Percentiles rank a stretch among this genome's conserved stretches.
Conservation (phyloP, 2,797 vertebrate species). For the Sebastes oblongus region DNA sequence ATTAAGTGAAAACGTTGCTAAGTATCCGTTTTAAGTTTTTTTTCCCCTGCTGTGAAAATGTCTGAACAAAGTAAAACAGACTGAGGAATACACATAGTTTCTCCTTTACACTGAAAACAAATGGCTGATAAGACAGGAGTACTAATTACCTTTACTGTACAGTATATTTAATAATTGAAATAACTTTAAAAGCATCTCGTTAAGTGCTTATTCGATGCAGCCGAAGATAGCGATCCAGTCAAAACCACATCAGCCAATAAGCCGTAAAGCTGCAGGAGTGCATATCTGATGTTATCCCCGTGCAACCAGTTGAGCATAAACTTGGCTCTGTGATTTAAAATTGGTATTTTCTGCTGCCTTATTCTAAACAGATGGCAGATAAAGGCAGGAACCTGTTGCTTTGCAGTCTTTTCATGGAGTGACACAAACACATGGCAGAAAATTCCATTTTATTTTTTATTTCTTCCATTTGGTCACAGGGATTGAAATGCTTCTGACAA, state of each 20-base stretch:
- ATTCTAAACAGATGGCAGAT: slow-evolving; percentile 72
- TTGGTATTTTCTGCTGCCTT: slow-evolving; percentile 69
- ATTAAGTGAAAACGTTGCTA: neutral
- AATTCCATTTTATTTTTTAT: neutral
- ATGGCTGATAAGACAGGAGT: neutral
- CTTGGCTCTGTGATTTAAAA: slow-evolving; percentile 67
- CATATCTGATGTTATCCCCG: slow-evolving; percentile 69
- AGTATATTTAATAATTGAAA: neutral
- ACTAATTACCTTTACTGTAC: neutral
- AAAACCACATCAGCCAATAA: slow-evolving; percentile 58
- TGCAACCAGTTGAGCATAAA: slow-evolving; percentile 66
- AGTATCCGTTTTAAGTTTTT: neutral
- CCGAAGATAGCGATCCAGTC: slow-evolving; percentile 42
- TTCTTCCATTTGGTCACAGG: neutral
- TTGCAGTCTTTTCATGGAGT: slow-evolving; percentile 9
- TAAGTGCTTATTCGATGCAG: slow-evolving; percentile 52
- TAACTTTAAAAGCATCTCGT: slow-evolving; percentile 14
- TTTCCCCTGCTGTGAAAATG: neutral
- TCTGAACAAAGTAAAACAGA: neutral
- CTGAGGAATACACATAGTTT: neutral
- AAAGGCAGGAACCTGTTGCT: slow-evolving; percentile 55
- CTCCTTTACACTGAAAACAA: neutral
- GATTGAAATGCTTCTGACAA: neutral
- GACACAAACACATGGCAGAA: neutral
- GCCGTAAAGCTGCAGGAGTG: slow-evolving; percentile 38